Evolutionary conservation across 2,797 vertebrate genomes (phyloP).

Genomic region (Orestias chungarensis): DNA sequence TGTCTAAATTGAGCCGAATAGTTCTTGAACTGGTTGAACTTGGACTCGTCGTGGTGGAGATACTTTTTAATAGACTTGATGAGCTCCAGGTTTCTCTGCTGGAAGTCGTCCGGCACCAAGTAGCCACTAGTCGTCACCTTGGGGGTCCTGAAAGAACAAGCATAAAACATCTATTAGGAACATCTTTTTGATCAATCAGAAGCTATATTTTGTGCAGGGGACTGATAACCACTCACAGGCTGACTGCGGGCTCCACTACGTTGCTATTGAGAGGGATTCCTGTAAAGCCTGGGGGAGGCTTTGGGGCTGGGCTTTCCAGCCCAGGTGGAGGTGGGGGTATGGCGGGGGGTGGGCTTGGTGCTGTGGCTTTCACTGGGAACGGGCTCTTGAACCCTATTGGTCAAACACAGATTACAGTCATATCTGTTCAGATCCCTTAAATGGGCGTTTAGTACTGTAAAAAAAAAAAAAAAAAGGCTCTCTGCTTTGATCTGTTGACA

Average conservation of each 20-base stretch:
- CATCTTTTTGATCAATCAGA: no score
- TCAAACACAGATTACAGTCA: neutral
- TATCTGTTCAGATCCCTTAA: neutral
- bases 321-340: constrained; percentile 82
- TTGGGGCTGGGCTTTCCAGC: constrained; percentile 82
- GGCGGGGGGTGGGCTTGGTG: constrained; percentile 42
- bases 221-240: constrained; percentile 82
- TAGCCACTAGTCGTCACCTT: constrained; percentile 76
- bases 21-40: constrained; percentile 94
- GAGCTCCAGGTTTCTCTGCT: constrained; percentile 92
- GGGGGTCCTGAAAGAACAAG: constrained; percentile 65
- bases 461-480: no score
- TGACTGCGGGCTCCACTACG: constrained; percentile 79
- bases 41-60: constrained; percentile 89
- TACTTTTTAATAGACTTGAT: constrained; percentile 93
- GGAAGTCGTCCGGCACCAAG: constrained; percentile 91
- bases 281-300: constrained; percentile 94
- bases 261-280: constrained; percentile 85
- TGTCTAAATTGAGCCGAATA: constrained; percentile 96
- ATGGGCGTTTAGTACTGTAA: no score
- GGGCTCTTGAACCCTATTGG: constrained; percentile 87
- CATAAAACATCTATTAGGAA: no score
- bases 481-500: neutral
- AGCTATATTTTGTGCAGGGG: neutral
- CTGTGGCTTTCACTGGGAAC: constrained; percentile 83